Evolutionary conservation across 1,140 invertebrate genomes (phyloP), one percentile per base, ranked within the genome.

Genomic region (Centruroides sculpturatus): DNA sequence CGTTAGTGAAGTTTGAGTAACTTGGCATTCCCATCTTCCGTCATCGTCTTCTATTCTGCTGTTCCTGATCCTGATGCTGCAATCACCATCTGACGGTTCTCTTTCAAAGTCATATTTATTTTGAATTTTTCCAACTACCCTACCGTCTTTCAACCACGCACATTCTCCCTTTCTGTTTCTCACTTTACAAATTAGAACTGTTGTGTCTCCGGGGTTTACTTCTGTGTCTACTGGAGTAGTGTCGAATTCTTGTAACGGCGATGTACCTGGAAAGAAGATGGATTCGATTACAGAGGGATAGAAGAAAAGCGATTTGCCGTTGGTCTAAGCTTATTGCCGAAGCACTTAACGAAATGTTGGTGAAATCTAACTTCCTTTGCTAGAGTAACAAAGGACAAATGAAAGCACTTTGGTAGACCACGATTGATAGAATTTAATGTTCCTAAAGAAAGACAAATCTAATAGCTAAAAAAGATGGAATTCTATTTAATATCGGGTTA

Each of bases 61-160:
- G 35, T 85, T 82, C 63, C 85, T 77, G 62, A 93, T 84, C 82
- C 84, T 86, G 41, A 92, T 75, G n/a, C 86, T 89, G 74, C 90
- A 93, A 73, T 93, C 90, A 9, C 64, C 64, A 41, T 71, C 64
- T 55, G 71, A 69, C 2, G 71, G 71, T 51, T 70, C 81, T 47
- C 84, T 82, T 6, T 83, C 82, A 87, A 88, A 92, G 73, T 91
- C 88, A 76, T 92, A 92, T 74, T 92, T 92, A 66, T 86, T 84
- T 35, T 82, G 73, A 69, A 92, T 89, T 41, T 60, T 47, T 35
- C 66, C 66, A 55, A 64, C 59, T n/a, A 91, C 89, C 83, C 90
- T 90, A 72, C 89, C 87, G 78, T 92, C 88, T 75, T 92, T 92
- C 72, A 92, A 87, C 89, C 89, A 93, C 12, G 86, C 88, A 72